Evolutionary conservation across 1,140 invertebrate genomes (phyloP), one percentile per base, ranked within the genome.

Genomic region (Bactericera cockerelli): DNA sequence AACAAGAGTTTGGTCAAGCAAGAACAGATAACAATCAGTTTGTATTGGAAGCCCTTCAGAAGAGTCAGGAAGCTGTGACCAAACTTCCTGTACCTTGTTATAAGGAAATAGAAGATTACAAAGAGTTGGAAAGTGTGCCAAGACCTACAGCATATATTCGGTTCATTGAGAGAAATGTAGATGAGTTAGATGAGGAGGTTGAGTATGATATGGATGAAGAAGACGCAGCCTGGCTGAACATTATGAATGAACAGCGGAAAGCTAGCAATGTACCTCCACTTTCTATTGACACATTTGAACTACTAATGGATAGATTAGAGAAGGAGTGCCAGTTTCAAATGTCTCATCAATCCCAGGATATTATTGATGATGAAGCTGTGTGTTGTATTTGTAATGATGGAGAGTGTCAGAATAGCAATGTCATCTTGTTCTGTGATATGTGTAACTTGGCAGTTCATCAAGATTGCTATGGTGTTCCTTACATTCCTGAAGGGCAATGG

Each of bases 401-500:
- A 11, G 94, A 98, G 70, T 98, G 94, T 73, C 87, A 94, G 68
- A 97, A 97, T 70, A 91, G 89, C 61, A 98, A 98, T 72, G 87
- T 89, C 31, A 91, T 91, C 66, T 76, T 99, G 28, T 99, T 99
- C 73, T 99, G 96, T 77, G 96, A 99, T 75, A 98, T 98, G 93
- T 99, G 95, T 73, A 98, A 99, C 75, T 75, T 99, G 26, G 93
- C 95, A 19, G 95, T 99, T 19, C 94, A 98, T 75, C 95, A 98
- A 73, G 96, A 99, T 74, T 99, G 96, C 70, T 99, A 99, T 73
- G 96, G 96, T 55, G 94, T 97, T 6, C 95, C 95, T 16, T 98
- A 98, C 69, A 98, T 99, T 67, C 96, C 96, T 0, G 95, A 98
- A 72, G 95, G 95, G 19, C 94, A 98, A 70, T 99, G 96, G 96